Evolutionary conservation across 1,140 invertebrate species (phyloP), one percentile per base, ranked within the genome.

Genomic region (Thrips palmi): DNA sequence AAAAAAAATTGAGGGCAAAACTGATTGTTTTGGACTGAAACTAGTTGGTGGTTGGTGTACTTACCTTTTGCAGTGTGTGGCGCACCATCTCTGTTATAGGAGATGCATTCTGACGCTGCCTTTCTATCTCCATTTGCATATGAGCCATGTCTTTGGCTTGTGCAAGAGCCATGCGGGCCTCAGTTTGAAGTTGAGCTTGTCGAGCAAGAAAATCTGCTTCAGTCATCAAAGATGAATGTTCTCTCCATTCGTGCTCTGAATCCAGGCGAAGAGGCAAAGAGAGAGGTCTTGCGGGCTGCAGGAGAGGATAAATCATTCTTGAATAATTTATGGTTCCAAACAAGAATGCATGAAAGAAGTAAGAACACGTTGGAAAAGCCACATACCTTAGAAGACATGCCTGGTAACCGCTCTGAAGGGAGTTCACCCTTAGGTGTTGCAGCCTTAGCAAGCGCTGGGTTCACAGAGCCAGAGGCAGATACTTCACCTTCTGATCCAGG

Each of bases 71-170:
- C 46, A 86, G 61, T 51, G 74, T 80, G 45, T 66, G 65, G 34
- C 76, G 65, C 25, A 87, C 67, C 70, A 85, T 84, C 55, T 82
- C 77, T 4, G 80, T 84, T 42, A 87, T 84, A 2, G 81, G 83
- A 40, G 77, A 85, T 45, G 77, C 77, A 43, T 82, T 75, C 46
- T 77, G 71, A 41, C 67, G 67, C 48, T 85, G 76, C 43, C 80
- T 68, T 50, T 89, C 82, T 32, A 87, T 75, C 64, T 91, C 80
- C 73, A 92, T 83, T 61, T 92, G 86, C 73, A 91, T 80, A 39
- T 81, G 72, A 2, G 86, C 85, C 74, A 89, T 83, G 56, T 89
- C 82, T 55, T 89, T 71, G 3, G 82, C 86, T 60, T 92, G 86
- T 7, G 84, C 78, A 19, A 93, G 59, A 0, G 88, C 86, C 63